Conservation (phyloP, 2,888 invertebrate genomes). For the Drosophila eohydei region DNA sequence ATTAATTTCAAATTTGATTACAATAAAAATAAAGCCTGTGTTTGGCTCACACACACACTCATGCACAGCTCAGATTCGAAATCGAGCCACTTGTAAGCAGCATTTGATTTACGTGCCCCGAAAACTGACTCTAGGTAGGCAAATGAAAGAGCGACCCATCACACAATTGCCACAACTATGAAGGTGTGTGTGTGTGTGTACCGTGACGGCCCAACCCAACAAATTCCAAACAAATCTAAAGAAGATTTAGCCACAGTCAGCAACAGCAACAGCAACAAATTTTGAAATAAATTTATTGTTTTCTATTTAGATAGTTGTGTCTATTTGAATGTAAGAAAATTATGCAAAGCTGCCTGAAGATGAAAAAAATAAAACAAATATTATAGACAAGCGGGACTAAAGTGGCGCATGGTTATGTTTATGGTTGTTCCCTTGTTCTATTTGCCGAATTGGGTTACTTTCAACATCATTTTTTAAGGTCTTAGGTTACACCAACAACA, state of each 20-base stretch:
- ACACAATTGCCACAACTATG: slow-evolving; percentile 15
- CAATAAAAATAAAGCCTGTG: slow-evolving; percentile 74
- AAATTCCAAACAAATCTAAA: slow-evolving; percentile 24
- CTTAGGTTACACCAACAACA: slow-evolving; percentile 66
- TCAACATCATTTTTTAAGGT: slow-evolving; percentile 70
- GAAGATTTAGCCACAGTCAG: slow-evolving; percentile 39
- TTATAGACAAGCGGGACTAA: slow-evolving; percentile 31
- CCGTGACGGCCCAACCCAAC: slow-evolving; percentile 55
- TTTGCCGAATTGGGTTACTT: slow-evolving; percentile 79
- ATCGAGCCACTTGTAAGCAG: slow-evolving; percentile 64
- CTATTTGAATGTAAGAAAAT: slow-evolving; percentile 31
- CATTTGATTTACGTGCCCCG: slow-evolving; percentile 63
- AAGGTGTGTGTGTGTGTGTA: slow-evolving; percentile 28
- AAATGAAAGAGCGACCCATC: slow-evolving; percentile 34
- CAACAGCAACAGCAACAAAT: slow-evolving; percentile 11
- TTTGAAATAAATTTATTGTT: slow-evolving; percentile 65
- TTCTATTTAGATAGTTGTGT: slow-evolving; percentile 61
- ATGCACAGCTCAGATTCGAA: slow-evolving; percentile 6
- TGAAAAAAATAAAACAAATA: slow-evolving; percentile 38
- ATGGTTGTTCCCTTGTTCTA: slow-evolving; percentile 46
- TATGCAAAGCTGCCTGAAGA: slow-evolving; percentile 59
- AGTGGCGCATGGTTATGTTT: slow-evolving; percentile 35
- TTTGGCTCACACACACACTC: too few relatives aligned
- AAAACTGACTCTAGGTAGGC: slow-evolving; percentile 43
- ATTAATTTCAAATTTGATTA: slow-evolving; percentile 79